These are phyloP conservation scores for Oreochromis aureus DNA, from an alignment of 2,113 vertebrate species.

Conservation along the genomic window DNA sequence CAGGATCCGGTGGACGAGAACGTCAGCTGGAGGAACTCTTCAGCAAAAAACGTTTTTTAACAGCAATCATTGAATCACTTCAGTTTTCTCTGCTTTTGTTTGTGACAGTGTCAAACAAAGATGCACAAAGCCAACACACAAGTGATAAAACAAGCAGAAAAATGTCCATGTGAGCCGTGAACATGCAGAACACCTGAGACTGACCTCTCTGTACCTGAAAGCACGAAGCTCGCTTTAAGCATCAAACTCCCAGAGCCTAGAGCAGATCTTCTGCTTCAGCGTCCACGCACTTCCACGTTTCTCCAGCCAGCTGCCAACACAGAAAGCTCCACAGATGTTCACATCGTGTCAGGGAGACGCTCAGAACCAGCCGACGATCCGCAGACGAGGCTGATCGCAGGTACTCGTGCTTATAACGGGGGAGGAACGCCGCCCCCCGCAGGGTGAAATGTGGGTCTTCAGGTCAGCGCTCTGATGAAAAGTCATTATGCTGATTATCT, in stretches of 20 bases:
- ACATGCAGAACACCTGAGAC: background rate
- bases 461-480: background rate
- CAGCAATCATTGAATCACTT: background rate
- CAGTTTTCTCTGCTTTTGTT: background rate
- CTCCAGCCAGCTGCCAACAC: background rate
- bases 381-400: background rate
- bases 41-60: background rate
- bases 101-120: background rate
- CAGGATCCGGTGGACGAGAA: background rate
- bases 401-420: background rate
- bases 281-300: background rate
- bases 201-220: background rate
- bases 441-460: conserved; percentile 6
- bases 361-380: background rate
- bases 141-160: background rate
- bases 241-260: accelerated
- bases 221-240: background rate
- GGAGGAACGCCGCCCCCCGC: background rate
- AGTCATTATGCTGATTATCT: conserved; percentile 25
- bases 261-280: background rate
- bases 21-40: background rate
- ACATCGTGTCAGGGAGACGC: background rate
- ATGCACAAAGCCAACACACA: background rate
- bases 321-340: background rate
- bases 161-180: background rate